Base-by-base conservation (phyloP, 2,888 invertebrate species). In the Agonopterix heracliana region DNA sequence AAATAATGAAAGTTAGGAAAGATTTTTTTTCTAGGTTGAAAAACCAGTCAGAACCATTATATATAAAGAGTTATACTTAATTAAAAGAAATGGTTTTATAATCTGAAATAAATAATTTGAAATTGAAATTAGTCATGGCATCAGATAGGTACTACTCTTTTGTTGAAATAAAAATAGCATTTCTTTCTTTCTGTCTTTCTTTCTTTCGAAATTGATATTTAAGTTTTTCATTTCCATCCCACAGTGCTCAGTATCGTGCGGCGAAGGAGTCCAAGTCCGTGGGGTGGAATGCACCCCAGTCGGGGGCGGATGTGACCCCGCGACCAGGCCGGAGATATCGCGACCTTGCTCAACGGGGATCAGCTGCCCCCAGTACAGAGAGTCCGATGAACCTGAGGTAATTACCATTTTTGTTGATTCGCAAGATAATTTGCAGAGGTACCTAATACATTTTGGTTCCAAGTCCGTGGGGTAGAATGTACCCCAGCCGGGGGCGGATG, bases 171-270 rank as follows among this genome's bases (percentile, higher is more conserved):
- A 14, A 14, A 36, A 36, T 10, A 36, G 8, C 7, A 10, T 36
- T 10, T 36, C n/a, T 36, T 51, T 35, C 35, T 26, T 26, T 17
- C 17, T 4, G 1, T 17, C 3, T 3, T 17, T 17, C 2, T 17
- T 17, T 17, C 17, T 1, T 17, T 17, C 2, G 17, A 17, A 17
- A 17, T 17, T 1, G 17, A 26, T 7, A 7, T 26, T 26, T 5
- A 26, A 26, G 26, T 26, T 5, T 26, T 1, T 26, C 5, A 26
- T 5, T 26, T 26, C 26, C 1, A 7, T 26, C 26, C 26, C 26
- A 26, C 86, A 97, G 96, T 98, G 98, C 74, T 97, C 97, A n/a
- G 95, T 94, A 9, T 94, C 95, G 9, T 98, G 98, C 71, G 98
- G 97, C 9, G 95, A 92, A 71, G 98, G 98, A 0, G 89, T 94